Evolutionary conservation across 2,888 invertebrate genomes (phyloP).

Genomic region (Brachynemurus nebulosus): DNA sequence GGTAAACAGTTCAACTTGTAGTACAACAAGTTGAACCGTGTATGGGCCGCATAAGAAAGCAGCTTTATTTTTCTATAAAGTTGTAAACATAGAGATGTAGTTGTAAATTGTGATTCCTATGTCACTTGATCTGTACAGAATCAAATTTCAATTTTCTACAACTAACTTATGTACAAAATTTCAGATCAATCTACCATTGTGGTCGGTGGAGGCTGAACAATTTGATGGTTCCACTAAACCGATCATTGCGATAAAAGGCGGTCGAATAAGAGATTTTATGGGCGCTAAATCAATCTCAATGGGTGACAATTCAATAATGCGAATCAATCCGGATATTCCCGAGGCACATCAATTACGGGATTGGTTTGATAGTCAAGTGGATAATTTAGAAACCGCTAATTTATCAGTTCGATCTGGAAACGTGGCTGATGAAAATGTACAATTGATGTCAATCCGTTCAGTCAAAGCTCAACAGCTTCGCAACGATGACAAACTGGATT

Average conservation of each 20-base stretch:
- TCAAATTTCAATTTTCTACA: too few species aligned
- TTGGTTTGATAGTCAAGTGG: conserved; percentile 81
- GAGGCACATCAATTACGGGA: conserved; percentile 76
- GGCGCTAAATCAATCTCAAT: conserved; percentile 61
- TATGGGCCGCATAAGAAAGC: too few species aligned
- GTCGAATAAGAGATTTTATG: conserved; percentile 73
- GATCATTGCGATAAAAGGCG: conserved; percentile 76
- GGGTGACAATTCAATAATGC: conserved; percentile 42
- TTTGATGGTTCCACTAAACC: conserved; percentile 67
- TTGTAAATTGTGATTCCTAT: too few species aligned
- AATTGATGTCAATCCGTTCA: conserved; percentile 66
- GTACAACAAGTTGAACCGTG: too few species aligned
- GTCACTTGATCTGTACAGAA: too few species aligned
- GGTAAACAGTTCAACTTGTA: too few species aligned
- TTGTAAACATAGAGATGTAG: too few species aligned
- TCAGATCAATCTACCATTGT: conserved; percentile 60
- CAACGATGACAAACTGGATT: conserved; percentile 65
- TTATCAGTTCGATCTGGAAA: conserved; percentile 41
- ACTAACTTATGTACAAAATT: too few species aligned
- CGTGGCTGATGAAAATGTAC: conserved; percentile 36
- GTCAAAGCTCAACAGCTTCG: conserved; percentile 57
- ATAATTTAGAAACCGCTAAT: conserved; percentile 41
- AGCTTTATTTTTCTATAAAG: too few species aligned
- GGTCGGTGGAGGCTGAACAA: conserved; percentile 79
- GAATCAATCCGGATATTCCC: conserved; percentile 77